Base-by-base conservation (phyloP, 1,140 invertebrate species). In the Ceratosolen fusciceps region DNA sequence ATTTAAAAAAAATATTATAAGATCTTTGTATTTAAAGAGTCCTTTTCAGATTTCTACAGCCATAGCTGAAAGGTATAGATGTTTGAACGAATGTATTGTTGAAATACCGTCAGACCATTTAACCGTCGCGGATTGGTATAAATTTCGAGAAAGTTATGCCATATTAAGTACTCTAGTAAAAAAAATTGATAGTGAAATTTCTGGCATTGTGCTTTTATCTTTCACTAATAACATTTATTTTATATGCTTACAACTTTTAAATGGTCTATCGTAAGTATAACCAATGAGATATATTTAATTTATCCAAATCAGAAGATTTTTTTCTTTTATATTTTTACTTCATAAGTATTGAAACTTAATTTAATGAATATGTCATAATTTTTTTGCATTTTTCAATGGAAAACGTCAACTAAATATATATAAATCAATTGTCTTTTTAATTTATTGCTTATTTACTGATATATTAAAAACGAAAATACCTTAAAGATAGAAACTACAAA, bases 171-270 rank as follows among this genome's bases (percentile, higher is more conserved):
- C 87, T 24, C 83, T 94, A 0, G 93, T 92, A 26, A 92, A 91
- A 80, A 88, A 88, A 60, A 87, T 93, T 19, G 93, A 94, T 80
- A 85, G 91, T 34, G 84, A 90, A 47, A 88, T 94, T 56, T 92
- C 93, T 0, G 85, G 89, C 0, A 90, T 95, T 2, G 91, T 94
- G 8, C 86, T 95, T 1, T 84, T 94, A 9, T 94, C 94, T 0
- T 95, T 94, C 76, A 91, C 91, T 2, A 93, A 93, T 80, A 95
- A 95, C 86, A 86, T 95, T 0, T 95, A 94, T 82, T 95, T 94
- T 68, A 93, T 95, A 43, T 94, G 94, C 70, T 87, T 94, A 0
- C 94, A 95, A 83, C 90, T 95, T 21, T 91, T 95, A 1, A 93
- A 94, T 82, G 94, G 93, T 74, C 86, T 95, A 43, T 92, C 93